Base-by-base conservation (phyloP, 2,888 invertebrate species). In the Psylliodes chrysocephalus region DNA sequence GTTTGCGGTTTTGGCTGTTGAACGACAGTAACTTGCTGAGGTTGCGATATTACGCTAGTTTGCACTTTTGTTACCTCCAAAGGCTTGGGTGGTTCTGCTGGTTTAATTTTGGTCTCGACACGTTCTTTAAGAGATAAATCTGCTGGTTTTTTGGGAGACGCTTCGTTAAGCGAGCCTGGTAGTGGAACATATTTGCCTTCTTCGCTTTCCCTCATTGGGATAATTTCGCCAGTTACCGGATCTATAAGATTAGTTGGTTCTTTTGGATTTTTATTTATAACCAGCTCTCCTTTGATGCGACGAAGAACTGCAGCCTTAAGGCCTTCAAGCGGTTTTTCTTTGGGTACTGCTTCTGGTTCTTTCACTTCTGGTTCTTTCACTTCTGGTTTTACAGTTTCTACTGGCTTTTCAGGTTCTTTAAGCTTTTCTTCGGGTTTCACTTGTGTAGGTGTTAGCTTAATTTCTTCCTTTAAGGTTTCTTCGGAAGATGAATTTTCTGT, bases 221-320 rank as follows among this genome's bases (percentile, higher is more conserved):
- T 89, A 28, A 92, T 82, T 71, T 90, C 83, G 1, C 91, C 91
- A 0, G 91, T 91, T 0, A 91, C 90, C 0, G 91, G 91, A 81
- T 92, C 92, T 42, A 91, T 90, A 14, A 91, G 78, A 2, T 88
- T 88, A 74, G 87, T 86, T 0, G 90, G 88, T 73, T 90, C 90
- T 7, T 84, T 82, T 30, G 82, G 82, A 44, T 75, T 75, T n/a
- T 47, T n/a, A 35, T 30, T 62, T 3, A 54, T 25, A 8, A 1
- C 19, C 69, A 77, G 63, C 60, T 82, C 82, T 15, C 79, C 81
- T 68, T 83, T 82, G 40, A 82, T 75, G 25, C 83, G 74, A 18
- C 83, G 74, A 33, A 83, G 69, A 72, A 83, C 77, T 1, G 79
- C 79, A 2, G 81, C 81, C 69, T 83, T 83, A 17, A 82, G 68